Conservation (phyloP, 1,140 invertebrate species). For the Hyles vespertilio region DNA sequence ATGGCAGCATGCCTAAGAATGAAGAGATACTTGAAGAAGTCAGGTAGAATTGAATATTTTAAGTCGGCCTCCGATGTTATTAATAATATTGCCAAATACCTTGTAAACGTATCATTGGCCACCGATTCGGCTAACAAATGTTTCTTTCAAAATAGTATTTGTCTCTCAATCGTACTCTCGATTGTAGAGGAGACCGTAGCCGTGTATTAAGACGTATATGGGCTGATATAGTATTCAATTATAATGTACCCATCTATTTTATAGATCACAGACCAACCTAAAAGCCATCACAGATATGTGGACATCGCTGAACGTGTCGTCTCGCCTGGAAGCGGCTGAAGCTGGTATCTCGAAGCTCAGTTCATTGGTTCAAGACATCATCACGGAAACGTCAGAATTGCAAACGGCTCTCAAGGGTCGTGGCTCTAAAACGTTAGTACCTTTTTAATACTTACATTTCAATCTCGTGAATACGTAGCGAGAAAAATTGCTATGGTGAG, state of each 20-base stretch:
- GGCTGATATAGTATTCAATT: no score
- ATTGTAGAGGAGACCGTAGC: no score
- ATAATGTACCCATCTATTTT: no score
- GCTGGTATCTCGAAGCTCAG: conserved; percentile 54
- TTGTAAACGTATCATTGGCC: no score
- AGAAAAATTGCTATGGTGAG: no score
- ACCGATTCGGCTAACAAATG: no score
- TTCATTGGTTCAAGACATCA: conserved; percentile 56
- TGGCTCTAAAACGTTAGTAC: conserved; percentile 15
- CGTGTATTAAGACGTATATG: no score
- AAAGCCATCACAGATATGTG: conserved; percentile 67
- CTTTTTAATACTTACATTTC: not conserved
- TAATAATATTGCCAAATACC: no score
- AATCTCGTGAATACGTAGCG: not conserved
- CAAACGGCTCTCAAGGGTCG: not conserved
- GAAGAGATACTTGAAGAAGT: conserved; percentile 63
- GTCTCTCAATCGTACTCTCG: no score
- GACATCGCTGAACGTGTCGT: conserved; percentile 59
- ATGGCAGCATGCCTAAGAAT: conserved; percentile 60
- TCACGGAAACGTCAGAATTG: conserved; percentile 33
- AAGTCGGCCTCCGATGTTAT: no score
- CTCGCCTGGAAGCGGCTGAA: conserved; percentile 57
- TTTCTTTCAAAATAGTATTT: no score
- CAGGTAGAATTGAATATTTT: conserved; percentile 41
- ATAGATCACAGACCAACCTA: conserved; percentile 58